phyloP scores from a whole-genome alignment of 2,113 vertebrate genomes.

The Phainopepla nitens region DNA sequence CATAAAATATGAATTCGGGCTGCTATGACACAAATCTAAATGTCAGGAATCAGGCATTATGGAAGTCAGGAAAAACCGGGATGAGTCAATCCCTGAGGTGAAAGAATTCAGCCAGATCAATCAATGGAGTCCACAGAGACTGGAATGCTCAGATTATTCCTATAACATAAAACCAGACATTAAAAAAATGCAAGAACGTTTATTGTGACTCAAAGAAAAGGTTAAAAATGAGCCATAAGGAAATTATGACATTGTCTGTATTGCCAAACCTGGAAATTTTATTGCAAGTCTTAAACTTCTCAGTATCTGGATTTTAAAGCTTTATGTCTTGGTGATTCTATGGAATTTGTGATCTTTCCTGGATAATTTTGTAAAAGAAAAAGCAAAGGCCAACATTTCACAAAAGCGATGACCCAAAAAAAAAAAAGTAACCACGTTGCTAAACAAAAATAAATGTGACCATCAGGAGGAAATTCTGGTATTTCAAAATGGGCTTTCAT shows the following conservation, averaged over 20 bases:
- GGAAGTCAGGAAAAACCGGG: background rate
- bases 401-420: background rate
- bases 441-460: background rate
- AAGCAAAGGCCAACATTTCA: background rate
- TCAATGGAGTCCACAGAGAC: background rate
- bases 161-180: slow-evolving; percentile 33
- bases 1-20: background rate
- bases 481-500: background rate
- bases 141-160: background rate
- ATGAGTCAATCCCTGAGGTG: slow-evolving; percentile 23
- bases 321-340: background rate
- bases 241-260: slow-evolving; percentile 5
- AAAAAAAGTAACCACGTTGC: background rate
- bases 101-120: slow-evolving; percentile 19
- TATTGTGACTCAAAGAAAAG: slow-evolving; percentile 29
- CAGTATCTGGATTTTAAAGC: background rate
- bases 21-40: background rate
- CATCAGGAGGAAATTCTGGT: background rate
- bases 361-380: background rate
- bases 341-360: background rate
- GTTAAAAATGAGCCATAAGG: slow-evolving; percentile 47
- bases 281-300: background rate
- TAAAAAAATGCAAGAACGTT: background rate
- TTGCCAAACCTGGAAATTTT: slow-evolving; percentile 34
- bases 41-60: background rate